Percentiles rank a stretch among this genome's conserved stretches.
Conservation (phyloP, 2,797 vertebrate genomes). For the Myotis daubentonii region DNA sequence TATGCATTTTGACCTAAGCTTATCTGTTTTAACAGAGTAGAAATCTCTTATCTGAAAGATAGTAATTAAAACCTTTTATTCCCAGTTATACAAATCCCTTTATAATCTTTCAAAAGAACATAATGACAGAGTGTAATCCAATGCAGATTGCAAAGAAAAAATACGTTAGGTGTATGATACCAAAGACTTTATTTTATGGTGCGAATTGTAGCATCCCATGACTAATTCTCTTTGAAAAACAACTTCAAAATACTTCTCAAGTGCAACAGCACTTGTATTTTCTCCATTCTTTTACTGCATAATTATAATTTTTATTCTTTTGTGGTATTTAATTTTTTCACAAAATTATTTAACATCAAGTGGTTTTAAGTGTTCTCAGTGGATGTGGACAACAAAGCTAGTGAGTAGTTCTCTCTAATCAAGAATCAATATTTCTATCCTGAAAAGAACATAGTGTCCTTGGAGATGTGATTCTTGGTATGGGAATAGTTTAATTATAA, state of each 20-base stretch:
- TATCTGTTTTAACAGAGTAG: constrained; percentile 25
- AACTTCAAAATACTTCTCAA: background rate
- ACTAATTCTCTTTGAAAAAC: constrained; percentile 46
- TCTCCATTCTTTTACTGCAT: background rate
- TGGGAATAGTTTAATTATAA: background rate
- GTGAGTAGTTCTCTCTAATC: background rate
- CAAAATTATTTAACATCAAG: background rate
- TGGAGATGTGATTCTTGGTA: background rate
- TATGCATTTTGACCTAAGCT: constrained; percentile 34
- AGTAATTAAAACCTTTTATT: constrained; percentile 66
- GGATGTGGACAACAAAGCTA: background rate
- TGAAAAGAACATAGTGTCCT: background rate
- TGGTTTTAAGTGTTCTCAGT: background rate
- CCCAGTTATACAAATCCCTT: constrained; percentile 57
- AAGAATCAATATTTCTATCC: background rate
- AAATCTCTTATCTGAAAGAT: constrained; percentile 13
- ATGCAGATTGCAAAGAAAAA: constrained; percentile 24
- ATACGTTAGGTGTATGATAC: background rate
- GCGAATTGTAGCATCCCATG: background rate
- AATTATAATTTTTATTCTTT: background rate
- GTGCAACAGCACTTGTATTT: background rate
- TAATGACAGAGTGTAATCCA: constrained; percentile 34
- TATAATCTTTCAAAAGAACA: constrained; percentile 73
- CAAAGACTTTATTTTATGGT: background rate
- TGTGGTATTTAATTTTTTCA: background rate